These are phyloP conservation scores for Leucozona laternaria DNA, from an alignment of 2,888 invertebrate species.

Conservation along the genomic window DNA sequence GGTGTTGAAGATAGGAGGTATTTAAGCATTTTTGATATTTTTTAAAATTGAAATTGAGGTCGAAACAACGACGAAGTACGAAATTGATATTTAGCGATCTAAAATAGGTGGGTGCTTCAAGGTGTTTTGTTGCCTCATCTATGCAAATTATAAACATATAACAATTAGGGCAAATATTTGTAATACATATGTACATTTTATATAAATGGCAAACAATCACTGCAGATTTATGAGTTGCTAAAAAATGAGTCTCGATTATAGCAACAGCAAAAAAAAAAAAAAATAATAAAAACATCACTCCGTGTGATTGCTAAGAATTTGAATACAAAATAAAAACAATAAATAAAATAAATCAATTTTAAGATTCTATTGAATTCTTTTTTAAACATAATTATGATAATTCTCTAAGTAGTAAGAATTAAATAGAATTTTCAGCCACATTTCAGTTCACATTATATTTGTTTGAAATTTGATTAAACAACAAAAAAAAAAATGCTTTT, in stretches of 20 bases:
- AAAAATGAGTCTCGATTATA: background rate
- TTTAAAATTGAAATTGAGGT: slow-evolving; percentile 35
- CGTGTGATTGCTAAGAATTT: background rate
- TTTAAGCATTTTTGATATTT: background rate
- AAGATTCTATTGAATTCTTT: no score
- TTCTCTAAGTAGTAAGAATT: background rate
- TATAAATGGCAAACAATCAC: background rate
- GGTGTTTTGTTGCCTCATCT: background rate
- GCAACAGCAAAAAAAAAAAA: background rate
- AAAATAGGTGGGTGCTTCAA: slow-evolving; percentile 25
- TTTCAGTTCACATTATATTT: no score
- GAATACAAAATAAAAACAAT: background rate
- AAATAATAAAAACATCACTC: background rate
- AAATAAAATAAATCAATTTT: no score
- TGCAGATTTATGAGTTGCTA: background rate
- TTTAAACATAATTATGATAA: background rate
- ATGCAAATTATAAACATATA: slow-evolving; percentile 17
- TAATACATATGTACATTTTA: background rate
- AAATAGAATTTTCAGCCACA: background rate
- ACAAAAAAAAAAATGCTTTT: background rate
- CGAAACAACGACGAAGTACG: slow-evolving; percentile 29
- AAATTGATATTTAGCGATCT: background rate
- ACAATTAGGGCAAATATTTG: slow-evolving; percentile 13
- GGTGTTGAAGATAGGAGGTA: slow-evolving; percentile 4
- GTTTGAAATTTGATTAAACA: background rate